Evolutionary conservation across 2,113 vertebrate genomes (phyloP).

Genomic region (Tetrax tetrax): DNA sequence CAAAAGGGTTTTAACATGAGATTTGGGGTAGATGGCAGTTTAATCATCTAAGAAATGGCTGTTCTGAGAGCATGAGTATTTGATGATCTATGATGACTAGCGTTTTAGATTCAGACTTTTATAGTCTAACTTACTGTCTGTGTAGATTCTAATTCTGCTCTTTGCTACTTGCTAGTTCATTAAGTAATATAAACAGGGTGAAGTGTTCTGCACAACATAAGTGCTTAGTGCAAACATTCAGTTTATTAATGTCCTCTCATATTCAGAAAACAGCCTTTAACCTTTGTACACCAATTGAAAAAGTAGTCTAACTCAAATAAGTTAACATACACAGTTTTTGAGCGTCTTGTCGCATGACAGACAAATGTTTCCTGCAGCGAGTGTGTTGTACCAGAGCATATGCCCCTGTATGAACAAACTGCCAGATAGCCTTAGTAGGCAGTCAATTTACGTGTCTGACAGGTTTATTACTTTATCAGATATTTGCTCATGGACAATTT

Average conservation of each 20-base stretch:
- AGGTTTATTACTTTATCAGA: conserved; percentile 78
- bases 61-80: background rate
- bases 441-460: conserved; percentile 66
- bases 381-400: conserved; percentile 71
- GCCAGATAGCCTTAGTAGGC: conserved; percentile 65
- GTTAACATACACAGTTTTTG: background rate
- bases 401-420: conserved; percentile 60
- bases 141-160: background rate
- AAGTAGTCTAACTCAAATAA: background rate
- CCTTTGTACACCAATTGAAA: background rate
- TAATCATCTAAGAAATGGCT: background rate
- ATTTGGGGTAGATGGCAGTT: background rate
- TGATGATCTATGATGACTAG: background rate
- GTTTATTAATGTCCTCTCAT: background rate
- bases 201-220: background rate
- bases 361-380: conserved; percentile 73
- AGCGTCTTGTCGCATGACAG: conserved; percentile 58
- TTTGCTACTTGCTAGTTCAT: background rate
- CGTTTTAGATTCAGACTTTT: background rate
- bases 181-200: background rate
- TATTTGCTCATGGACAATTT: conserved; percentile 73
- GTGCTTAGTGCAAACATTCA: background rate
- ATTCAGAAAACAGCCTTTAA: background rate
- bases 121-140: background rate
- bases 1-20: background rate